A percentile compares a stretch with the other conserved stretches of the same genome.
These are phyloP conservation scores for Heliconius charithonia DNA, from an alignment of 2,888 invertebrate species.

Conservation along the genomic window DNA sequence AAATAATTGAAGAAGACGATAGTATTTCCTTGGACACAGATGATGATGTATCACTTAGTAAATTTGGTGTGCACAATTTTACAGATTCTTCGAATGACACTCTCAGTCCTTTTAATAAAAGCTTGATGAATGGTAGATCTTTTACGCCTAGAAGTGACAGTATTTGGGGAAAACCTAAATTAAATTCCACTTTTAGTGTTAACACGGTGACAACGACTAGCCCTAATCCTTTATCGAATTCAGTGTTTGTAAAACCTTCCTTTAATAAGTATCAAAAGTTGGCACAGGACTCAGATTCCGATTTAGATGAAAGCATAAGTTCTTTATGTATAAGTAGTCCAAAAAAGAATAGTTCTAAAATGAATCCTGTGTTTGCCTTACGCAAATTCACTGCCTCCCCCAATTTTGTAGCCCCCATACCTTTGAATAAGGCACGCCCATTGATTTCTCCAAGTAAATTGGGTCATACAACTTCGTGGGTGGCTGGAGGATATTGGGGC, in stretches of 20 bases:
- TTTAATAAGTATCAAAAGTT: slow-evolving; percentile 74
- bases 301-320: slow-evolving; percentile 82
- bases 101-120: slow-evolving; percentile 59
- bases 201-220: slow-evolving; percentile 66
- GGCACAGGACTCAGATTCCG: slow-evolving; percentile 75
- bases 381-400: slow-evolving; percentile 80
- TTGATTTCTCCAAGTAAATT: slow-evolving; percentile 85
- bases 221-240: slow-evolving; percentile 67
- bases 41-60: slow-evolving; percentile 76
- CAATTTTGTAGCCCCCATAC: slow-evolving; percentile 72
- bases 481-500: slow-evolving; percentile 88
- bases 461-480: slow-evolving; percentile 85
- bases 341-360: slow-evolving; percentile 66
- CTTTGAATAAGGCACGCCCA: slow-evolving; percentile 69
- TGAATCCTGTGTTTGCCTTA: slow-evolving; percentile 77
- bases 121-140: slow-evolving; percentile 66
- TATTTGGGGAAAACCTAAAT: slow-evolving; percentile 71
- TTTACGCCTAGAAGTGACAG: slow-evolving; percentile 69
- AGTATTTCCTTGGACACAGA: slow-evolving; percentile 69
- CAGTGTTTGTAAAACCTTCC: slow-evolving; percentile 71
- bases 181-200: slow-evolving; percentile 73
- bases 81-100: slow-evolving; percentile 74
- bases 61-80: slow-evolving; percentile 73
- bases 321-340: slow-evolving; percentile 79
- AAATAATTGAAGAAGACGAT: slow-evolving; percentile 63